A percentile compares a stretch with the other conserved stretches of the same genome.
Conservation (phyloP, 1,140 invertebrate genomes). For the Leptinotarsa lineolata region DNA sequence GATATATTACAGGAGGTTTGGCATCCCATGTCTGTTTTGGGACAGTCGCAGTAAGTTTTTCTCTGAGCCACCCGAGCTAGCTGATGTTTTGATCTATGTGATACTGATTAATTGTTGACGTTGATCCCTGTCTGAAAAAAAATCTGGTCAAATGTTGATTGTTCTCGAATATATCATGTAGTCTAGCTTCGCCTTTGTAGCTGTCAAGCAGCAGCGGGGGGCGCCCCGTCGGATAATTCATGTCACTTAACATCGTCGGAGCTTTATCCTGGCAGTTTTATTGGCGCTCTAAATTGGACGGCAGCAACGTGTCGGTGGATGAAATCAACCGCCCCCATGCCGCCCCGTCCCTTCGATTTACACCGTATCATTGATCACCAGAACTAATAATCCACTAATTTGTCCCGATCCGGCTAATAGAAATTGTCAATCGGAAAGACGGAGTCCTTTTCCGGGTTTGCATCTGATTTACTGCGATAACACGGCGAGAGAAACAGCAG, state of each 20-base stretch:
- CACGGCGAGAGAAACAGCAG: conserved; percentile 34
- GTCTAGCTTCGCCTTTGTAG: not conserved
- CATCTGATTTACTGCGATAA: conserved; percentile 45
- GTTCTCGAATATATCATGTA: not conserved
- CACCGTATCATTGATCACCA: conserved; percentile 53
- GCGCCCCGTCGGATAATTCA: conserved; percentile 49
- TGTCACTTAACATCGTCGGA: conserved; percentile 54
- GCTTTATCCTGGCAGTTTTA: conserved; percentile 55
- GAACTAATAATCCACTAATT: conserved; percentile 55
- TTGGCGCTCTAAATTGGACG: conserved; percentile 55
- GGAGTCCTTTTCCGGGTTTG: conserved; percentile 31
- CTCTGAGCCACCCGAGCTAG: too few relatives aligned
- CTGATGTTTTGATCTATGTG: too few relatives aligned
- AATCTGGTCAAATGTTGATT: too few relatives aligned
- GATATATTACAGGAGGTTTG: too few relatives aligned
- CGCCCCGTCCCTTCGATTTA: conserved; percentile 39
- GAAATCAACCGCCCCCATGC: conserved; percentile 13
- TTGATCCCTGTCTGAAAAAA: too few relatives aligned
- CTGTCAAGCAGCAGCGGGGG: conserved; percentile 16
- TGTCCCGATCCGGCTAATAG: conserved; percentile 50
- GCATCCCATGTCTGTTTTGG: too few relatives aligned
- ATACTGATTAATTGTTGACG: too few relatives aligned
- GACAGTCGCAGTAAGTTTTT: too few relatives aligned
- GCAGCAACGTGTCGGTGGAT: conserved; percentile 43
- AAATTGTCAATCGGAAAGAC: conserved; percentile 50